Conservation (phyloP, 2,888 invertebrate species). For the Acronicta leporina region DNA sequence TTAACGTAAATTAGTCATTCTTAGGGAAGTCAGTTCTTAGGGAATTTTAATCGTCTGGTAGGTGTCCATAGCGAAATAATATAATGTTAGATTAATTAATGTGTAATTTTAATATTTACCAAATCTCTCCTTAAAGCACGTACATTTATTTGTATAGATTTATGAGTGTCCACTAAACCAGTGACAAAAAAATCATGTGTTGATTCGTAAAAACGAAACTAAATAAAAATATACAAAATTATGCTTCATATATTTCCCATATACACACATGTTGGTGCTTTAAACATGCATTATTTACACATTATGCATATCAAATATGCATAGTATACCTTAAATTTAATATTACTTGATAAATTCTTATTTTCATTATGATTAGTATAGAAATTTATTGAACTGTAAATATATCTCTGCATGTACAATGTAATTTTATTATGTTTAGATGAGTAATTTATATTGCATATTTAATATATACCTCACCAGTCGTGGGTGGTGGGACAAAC, state of each 20-base stretch:
- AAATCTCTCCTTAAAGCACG: constrained; percentile 79
- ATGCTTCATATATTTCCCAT: constrained; percentile 69
- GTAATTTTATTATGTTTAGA: constrained; percentile 65
- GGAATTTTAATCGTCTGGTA: constrained; percentile 78
- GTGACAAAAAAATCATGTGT: constrained; percentile 43
- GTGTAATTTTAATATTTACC: constrained; percentile 80
- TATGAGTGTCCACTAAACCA: constrained; percentile 36
- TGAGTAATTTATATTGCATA: constrained; percentile 64
- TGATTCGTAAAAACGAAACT: constrained; percentile 38
- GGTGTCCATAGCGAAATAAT: constrained; percentile 77
- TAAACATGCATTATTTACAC: constrained; percentile 67
- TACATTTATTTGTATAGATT: constrained; percentile 56
- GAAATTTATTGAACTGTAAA: constrained; percentile 72
- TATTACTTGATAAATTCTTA: constrained; percentile 71
- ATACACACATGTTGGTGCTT: constrained; percentile 77
- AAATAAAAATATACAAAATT: constrained; percentile 51
- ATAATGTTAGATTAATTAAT: constrained; percentile 72
- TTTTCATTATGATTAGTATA: constrained; percentile 66
- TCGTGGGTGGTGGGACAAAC: constrained; percentile 57
- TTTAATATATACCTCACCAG: constrained; percentile 65
- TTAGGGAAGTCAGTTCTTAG: constrained; percentile 80
- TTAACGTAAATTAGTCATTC: constrained; percentile 74
- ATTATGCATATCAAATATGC: constrained; percentile 77
- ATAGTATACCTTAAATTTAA: constrained; percentile 65
- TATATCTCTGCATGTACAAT: constrained; percentile 76